Conservation (phyloP, 2,888 invertebrate species). For the Nemotelus pantherinus region DNA sequence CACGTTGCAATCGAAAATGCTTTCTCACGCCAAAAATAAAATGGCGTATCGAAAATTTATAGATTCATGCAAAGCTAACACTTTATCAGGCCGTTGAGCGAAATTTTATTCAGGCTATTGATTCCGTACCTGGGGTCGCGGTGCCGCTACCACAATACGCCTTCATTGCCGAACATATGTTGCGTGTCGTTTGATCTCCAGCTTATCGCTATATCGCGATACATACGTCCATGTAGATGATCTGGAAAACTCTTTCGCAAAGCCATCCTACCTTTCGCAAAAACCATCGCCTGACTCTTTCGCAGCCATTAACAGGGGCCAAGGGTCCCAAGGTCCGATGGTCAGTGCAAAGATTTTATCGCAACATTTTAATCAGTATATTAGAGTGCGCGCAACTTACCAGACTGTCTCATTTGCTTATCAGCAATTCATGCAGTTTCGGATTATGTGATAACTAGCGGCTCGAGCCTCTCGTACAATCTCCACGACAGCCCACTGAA, state of each 20-base stretch:
- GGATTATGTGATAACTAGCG: constrained; percentile 52
- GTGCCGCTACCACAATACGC: not conserved
- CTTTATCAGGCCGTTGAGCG: not conserved
- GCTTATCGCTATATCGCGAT: not conserved
- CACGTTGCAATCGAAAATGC: not conserved
- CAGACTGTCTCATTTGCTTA: constrained; percentile 53
- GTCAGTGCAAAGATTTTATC: constrained; percentile 47
- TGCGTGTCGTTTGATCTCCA: constrained; percentile 53
- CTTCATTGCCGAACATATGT: constrained; percentile 50
- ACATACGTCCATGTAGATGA: no score
- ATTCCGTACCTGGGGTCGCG: not conserved
- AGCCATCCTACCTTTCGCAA: no score
- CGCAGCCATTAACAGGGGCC: constrained; percentile 26
- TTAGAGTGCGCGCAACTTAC: constrained; percentile 52
- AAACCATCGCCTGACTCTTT: not conserved
- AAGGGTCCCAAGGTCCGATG: constrained; percentile 9
- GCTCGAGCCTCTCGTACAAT: no score
- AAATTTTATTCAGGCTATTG: not conserved
- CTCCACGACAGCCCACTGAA: no score
- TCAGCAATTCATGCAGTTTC: constrained; percentile 54
- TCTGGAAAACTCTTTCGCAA: no score
- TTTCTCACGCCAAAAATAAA: constrained; percentile 27
- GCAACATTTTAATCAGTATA: constrained; percentile 49
- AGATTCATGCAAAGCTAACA: not conserved
- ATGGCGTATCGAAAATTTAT: not conserved